Percentiles rank a stretch among this genome's conserved stretches.
These are phyloP conservation scores for Leptobrachium ailaonicum DNA, from an alignment of 2,113 vertebrate genomes.

Conservation along the genomic window DNA sequence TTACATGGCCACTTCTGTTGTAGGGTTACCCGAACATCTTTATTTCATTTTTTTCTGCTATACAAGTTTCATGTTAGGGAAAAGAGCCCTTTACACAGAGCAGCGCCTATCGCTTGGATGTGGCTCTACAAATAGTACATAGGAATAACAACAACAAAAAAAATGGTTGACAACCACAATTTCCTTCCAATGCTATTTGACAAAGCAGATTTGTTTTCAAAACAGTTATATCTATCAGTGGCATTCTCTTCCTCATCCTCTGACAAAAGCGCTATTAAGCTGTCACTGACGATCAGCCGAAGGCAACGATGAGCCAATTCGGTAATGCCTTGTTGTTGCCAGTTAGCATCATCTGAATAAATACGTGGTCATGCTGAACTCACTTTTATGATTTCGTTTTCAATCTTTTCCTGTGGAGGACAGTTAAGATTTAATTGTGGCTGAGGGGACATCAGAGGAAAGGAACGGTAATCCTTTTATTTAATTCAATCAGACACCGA, in stretches of 20 bases:
- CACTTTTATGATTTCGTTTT: slow-evolving; percentile 50
- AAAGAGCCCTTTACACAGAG: no score
- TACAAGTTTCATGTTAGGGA: no score
- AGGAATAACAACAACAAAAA: background rate
- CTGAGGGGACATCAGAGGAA: slow-evolving; percentile 39
- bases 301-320: slow-evolving; percentile 53
- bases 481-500: slow-evolving; percentile 11
- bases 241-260: slow-evolving; percentile 58
- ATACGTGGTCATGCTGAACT: slow-evolving; percentile 1
- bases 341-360: slow-evolving; percentile 55
- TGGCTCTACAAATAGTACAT: no score
- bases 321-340: slow-evolving; percentile 53
- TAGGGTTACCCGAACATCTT: no score
- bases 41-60: no score
- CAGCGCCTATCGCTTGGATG: no score
- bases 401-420: slow-evolving; percentile 37
- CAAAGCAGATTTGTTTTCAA: slow-evolving; percentile 64
- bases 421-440: slow-evolving; percentile 48
- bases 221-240: slow-evolving; percentile 65
- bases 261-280: slow-evolving; percentile 62
- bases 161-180: slow-evolving; percentile 54
- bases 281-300: slow-evolving; percentile 57
- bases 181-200: slow-evolving; percentile 50
- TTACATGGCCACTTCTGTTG: no score
- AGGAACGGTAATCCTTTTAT: slow-evolving; percentile 17